Conservation (phyloP, 2,113 vertebrate genomes). For the Sakesphorus luctuosus region DNA sequence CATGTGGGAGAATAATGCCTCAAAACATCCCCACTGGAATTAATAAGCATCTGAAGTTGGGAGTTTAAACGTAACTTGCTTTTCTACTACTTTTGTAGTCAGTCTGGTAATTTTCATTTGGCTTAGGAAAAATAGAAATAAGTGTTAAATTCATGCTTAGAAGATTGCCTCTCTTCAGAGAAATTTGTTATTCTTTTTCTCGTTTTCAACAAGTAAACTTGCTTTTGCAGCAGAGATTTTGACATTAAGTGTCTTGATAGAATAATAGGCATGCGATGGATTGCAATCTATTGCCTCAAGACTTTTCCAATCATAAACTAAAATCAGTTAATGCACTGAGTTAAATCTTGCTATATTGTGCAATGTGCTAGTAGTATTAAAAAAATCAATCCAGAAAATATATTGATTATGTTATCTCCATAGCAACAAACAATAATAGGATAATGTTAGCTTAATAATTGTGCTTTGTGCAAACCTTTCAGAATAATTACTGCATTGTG, state of each 20-base stretch:
- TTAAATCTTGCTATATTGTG: slow-evolving; percentile 53
- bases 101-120: not conserved
- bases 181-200: slow-evolving; percentile 39
- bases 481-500: slow-evolving; percentile 65
- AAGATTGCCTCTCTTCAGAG: slow-evolving; percentile 3
- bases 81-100: not conserved
- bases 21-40: not conserved
- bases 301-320: slow-evolving; percentile 64
- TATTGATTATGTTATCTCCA: slow-evolving; percentile 71
- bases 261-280: slow-evolving; percentile 58
- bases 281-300: slow-evolving; percentile 63
- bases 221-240: slow-evolving; percentile 54
- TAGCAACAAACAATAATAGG: slow-evolving; percentile 69
- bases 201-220: slow-evolving; percentile 38
- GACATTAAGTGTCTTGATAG: slow-evolving; percentile 53
- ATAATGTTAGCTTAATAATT: slow-evolving; percentile 66
- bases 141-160: not conserved
- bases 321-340: slow-evolving; percentile 60
- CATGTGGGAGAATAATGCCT: not conserved
- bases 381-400: slow-evolving; percentile 67
- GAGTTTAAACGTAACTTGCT: not conserved
- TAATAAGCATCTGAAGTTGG: not conserved
- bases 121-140: not conserved
- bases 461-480: slow-evolving; percentile 64
- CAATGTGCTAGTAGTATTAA: slow-evolving; percentile 50